Conservation (phyloP, 2,888 invertebrate genomes). For the Orthosia incerta region DNA sequence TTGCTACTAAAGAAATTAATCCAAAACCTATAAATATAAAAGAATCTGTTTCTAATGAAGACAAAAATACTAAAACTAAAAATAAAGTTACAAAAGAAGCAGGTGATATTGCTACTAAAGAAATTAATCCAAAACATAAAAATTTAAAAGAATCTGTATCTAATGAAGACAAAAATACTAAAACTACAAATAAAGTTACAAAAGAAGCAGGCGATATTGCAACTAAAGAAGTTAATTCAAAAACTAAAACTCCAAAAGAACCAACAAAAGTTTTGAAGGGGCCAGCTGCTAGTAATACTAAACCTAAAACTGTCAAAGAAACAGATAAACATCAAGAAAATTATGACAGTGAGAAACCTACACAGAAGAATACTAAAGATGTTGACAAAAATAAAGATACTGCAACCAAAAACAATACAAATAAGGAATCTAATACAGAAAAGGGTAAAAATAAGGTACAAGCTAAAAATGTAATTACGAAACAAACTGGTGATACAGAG, state of each 20-base stretch:
- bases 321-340: neutral
- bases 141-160: conserved; percentile 21
- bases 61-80: conserved; percentile 11
- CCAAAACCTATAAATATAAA: conserved; percentile 35
- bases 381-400: conserved; percentile 1
- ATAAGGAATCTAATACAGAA: conserved; percentile 6
- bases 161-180: conserved; percentile 1
- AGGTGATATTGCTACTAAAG: conserved; percentile 22
- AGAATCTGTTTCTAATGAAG: neutral
- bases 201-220: neutral
- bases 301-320: conserved; percentile 5
- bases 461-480: conserved; percentile 15
- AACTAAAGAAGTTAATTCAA: conserved; percentile 32
- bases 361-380: neutral
- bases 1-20: conserved; percentile 31
- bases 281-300: neutral
- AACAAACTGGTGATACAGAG: neutral
- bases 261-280: neutral
- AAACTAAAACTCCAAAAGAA: conserved; percentile 26
- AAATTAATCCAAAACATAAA: conserved; percentile 30
- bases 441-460: neutral
- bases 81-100: conserved; percentile 6
- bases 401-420: neutral
- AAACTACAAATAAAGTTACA: conserved; percentile 8
- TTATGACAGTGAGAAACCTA: neutral